Base-by-base conservation (phyloP, 2,113 vertebrate species). In the Motacilla alba region DNA sequence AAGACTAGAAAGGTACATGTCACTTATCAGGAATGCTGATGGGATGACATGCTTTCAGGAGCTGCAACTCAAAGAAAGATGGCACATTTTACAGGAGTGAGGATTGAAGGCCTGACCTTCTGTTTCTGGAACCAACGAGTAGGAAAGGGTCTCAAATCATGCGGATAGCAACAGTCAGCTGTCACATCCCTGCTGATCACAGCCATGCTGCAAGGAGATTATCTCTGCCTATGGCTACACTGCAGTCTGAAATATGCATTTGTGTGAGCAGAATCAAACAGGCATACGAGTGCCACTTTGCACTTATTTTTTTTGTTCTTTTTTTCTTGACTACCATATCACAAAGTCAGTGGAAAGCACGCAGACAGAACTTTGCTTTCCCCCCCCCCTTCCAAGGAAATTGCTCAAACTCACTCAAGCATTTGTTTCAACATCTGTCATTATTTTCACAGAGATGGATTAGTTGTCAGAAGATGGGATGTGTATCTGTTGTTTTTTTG, bases 381-480 rank as follows among this genome's bases (percentile, higher is more conserved):
- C 62, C 66, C 11, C 10, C 23, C 13, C 6, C 63, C 12, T 80
- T 60, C 53, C 58, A 92, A 87, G 85, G 60, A 72, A 89, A 87
- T 60, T 75, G 83, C 52, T 69, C 80, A 75, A 73, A 76, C 23
- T 83, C 9, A 5, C 70, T 85, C 63, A 80, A 90, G 85, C 90
- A 94, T 94, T 94, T 92, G 79, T 81, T 83, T 87, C 92, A 90
- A 94, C 90, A 87, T 90, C 88, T 96, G 92, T 64, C 86, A 85
- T 49, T 92, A 68, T 89, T 84, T 94, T 87, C 83, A 83, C 28
- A 72, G 69, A 77, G 41, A 74, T 53, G 52, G 73, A 94, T 83
- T 92, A 92, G 49, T 79, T 92, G 69, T 79, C 87, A 86, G 73
- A 92, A 89, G 64, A 82, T 50, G 49, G 60, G 46, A 69, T 64